Base-by-base conservation (phyloP, 2,888 invertebrate genomes). In the Zonitis immaculata region DNA sequence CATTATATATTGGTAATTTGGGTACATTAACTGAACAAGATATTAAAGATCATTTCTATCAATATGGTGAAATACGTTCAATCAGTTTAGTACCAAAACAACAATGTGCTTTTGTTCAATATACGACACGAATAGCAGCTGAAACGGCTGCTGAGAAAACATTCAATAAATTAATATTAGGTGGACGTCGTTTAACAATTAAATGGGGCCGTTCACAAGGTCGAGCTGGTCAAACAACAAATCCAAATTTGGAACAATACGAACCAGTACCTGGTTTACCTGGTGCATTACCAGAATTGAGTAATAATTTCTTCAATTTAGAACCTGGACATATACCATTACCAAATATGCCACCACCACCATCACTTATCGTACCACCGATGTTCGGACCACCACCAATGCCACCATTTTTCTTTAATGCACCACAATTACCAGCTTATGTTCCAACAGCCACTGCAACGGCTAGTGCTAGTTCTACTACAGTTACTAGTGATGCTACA, bases 201-300 rank as follows among this genome's bases (percentile, higher is more conserved):
- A 95, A 98, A 72, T 99, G 99, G 99, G 98, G 98, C 0, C 87
- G 94, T 67, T 95, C 96, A 0, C 97, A 97, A 77, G 95, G 88
- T 1, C 79, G 86, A 44, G 82, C 84, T 56, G 78, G 79, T 1
- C 69, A 75, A 3, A 70, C 74, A 0, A 79, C 79, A 6, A 78
- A 77, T 0, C 79, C 80, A 49, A 77, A 76, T 59, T 59, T 68
- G 27, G 81, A 84, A 56, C 78, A 79, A 5, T 74, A 87, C 49
- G 88, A 89, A 66, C 87, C 90, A 0, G 88, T 89, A 0, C 90
- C 90, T 4, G 89, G 91, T 6, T 76, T 91, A 5, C 90, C 90
- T 0, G 86, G 87, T 56, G 82, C 85, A 11, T 70, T 87, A 26
- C 86, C 86, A 1, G 84, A 82, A 64, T 72, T 82, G 30, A 82